Percentiles rank a stretch among this genome's conserved stretches.
phyloP scores from a whole-genome alignment of 1,140 invertebrate genomes.

The Riptortus pedestris region DNA sequence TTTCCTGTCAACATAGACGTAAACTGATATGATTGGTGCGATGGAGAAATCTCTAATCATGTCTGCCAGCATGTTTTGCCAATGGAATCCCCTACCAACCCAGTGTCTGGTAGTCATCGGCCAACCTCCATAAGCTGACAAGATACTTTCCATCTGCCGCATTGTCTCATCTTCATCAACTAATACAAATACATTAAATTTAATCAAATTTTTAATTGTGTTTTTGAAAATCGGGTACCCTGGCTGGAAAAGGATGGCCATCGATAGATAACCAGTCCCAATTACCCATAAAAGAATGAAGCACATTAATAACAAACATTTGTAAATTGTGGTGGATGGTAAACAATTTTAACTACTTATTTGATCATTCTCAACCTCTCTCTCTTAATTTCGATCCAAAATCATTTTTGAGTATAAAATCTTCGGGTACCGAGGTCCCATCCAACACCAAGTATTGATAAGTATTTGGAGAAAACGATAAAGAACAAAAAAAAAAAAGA shows the following conservation, averaged over 20 bases:
- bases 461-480: too few species aligned
- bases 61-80: slow-evolving; percentile 32
- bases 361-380: too few species aligned
- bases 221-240: background rate
- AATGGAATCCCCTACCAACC: slow-evolving; percentile 32
- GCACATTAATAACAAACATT: too few species aligned
- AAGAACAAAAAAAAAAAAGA: too few species aligned
- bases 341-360: too few species aligned
- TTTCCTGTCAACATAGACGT: slow-evolving; percentile 34
- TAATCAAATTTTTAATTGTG: background rate
- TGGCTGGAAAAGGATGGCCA: background rate
- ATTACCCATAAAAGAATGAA: background rate
- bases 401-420: too few species aligned
- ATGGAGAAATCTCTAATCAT: slow-evolving; percentile 29
- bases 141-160: slow-evolving; percentile 34
- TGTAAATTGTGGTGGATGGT: too few species aligned
- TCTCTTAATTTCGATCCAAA: too few species aligned
- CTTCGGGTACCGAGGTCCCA: too few species aligned
- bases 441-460: too few species aligned
- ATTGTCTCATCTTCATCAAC: slow-evolving; percentile 34
- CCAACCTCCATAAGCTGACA: slow-evolving; percentile 38
- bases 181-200: slow-evolving; percentile 33
- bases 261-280: background rate
- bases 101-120: slow-evolving; percentile 35
- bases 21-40: slow-evolving; percentile 32